phyloP scores from a whole-genome alignment of 2,888 invertebrate species.

The Ormyrus rosae region DNA sequence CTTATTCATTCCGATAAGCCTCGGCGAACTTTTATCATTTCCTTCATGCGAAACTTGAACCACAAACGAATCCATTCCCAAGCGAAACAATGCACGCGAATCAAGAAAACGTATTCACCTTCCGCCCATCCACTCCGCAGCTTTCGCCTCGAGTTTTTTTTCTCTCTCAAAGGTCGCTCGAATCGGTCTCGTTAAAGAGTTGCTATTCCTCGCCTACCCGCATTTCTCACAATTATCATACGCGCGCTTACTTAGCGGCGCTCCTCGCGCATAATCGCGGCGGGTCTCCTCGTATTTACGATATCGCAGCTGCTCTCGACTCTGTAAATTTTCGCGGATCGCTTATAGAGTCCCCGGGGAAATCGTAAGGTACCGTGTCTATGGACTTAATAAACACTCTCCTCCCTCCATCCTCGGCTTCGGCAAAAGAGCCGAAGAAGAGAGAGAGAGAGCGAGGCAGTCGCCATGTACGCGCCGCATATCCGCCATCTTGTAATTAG shows the following conservation, averaged over 20 bases:
- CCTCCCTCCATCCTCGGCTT: slow-evolving; percentile 2
- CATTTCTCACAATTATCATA: slow-evolving; percentile 40
- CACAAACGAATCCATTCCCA: no score
- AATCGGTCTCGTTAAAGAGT: no score
- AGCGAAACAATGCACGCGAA: no score
- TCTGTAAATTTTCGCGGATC: slow-evolving; percentile 20
- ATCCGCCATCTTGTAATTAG: slow-evolving; percentile 74
- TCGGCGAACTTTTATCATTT: no score
- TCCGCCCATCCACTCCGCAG: no score
- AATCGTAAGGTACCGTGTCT: slow-evolving; percentile 26
- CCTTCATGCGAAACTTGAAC: no score
- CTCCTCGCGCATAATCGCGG: slow-evolving; percentile 2
- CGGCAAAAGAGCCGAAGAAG: background rate
- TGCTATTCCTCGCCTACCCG: background rate
- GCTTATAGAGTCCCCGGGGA: slow-evolving; percentile 7
- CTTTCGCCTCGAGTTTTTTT: no score
- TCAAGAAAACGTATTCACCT: no score
- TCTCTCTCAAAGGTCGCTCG: no score
- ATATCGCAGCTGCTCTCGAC: background rate
- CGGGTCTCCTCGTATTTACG: background rate
- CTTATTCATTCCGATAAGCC: no score
- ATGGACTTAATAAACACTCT: slow-evolving; percentile 36
- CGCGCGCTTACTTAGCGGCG: background rate
- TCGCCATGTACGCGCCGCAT: slow-evolving; percentile 68
- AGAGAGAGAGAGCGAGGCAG: slow-evolving; percentile 39